Evolutionary conservation across 2,888 invertebrate species (phyloP).

Genomic region (Microplitis manilae): DNA sequence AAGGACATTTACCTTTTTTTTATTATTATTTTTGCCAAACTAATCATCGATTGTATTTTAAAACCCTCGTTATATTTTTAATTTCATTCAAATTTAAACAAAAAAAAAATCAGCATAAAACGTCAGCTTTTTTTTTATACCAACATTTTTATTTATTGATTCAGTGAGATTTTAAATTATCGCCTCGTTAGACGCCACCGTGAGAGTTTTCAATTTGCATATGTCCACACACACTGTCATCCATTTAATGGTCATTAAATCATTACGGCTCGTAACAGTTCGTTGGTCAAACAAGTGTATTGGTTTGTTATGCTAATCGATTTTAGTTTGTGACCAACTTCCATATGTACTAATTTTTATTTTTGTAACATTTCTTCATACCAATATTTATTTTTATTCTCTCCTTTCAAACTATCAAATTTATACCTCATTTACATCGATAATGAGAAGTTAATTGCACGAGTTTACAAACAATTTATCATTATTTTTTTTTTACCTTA

Average conservation of each 20-base stretch:
- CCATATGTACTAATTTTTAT: background rate
- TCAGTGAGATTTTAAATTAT: constrained; percentile 37
- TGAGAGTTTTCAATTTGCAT: constrained; percentile 38
- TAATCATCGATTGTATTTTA: constrained; percentile 50
- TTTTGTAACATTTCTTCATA: background rate
- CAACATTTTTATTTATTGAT: constrained; percentile 4
- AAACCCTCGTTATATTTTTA: background rate
- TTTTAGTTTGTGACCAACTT: background rate
- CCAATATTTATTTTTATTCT: background rate
- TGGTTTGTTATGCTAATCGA: constrained; percentile 25
- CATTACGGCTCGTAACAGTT: constrained; percentile 25
- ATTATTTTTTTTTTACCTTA: background rate
- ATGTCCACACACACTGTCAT: constrained; percentile 18
- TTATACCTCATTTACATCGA: background rate
- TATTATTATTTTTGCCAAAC: constrained; percentile 46
- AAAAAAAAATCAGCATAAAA: constrained; percentile 4
- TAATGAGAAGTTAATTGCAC: background rate
- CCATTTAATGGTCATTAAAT: constrained; percentile 33
- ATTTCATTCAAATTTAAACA: background rate
- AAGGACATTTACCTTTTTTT: constrained; percentile 22
- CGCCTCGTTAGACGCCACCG: constrained; percentile 32
- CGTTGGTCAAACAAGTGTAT: constrained; percentile 33
- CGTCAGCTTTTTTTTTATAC: background rate
- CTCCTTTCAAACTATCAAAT: background rate
- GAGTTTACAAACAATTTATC: background rate